Evolutionary conservation across 2,797 vertebrate species (phyloP), one percentile per base, ranked within the genome.

Genomic region (Microctenopoma stevenorrisi): DNA sequence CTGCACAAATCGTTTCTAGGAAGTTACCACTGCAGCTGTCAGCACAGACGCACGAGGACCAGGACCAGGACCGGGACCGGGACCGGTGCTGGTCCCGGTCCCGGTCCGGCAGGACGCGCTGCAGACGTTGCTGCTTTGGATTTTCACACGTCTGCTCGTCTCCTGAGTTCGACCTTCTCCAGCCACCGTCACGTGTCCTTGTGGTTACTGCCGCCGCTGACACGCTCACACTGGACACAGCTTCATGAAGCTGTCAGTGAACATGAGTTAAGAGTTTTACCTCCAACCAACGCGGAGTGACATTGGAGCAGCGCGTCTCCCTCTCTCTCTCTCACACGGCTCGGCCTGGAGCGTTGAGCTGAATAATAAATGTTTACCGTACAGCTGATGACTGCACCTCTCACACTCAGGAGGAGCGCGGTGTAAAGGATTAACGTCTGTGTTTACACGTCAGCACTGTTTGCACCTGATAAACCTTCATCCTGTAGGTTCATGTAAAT

Each of bases 341-440:
- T 56, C 22, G 65, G 55, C 48, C 65, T 1, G 68, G 72, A 70
- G 76, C 67, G 76, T 46, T 77, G 79, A 84, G 77, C 77, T 82
- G 73, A 88, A 84, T 83, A 70, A 86, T 80, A 83, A 84, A 86
- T 85, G 76, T 83, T 83, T 78, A 66, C 56, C 8, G 5, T 57
- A 18, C 66, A 13, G 60, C 66, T 66, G 65, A 83, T 73, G 62
- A 70, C 13, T 0, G 48, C 8, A 37, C 54, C 69, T 62, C 48
- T 55, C 11, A 54, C 25, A 28, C 9, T 52, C 4, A 30, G n/a
- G 26, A 26, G n/a, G 64, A 14, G 50, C 26, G 51, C 28, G 47
- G 59, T 44, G 58, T n/a, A 28, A 46, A 43, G 72, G 37, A 48
- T 48, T 26, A 59, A 4, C 50, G 42, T 7, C 4, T 28, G 13